Conservation (phyloP, 2,888 invertebrate genomes). For the Archips xylosteana region DNA sequence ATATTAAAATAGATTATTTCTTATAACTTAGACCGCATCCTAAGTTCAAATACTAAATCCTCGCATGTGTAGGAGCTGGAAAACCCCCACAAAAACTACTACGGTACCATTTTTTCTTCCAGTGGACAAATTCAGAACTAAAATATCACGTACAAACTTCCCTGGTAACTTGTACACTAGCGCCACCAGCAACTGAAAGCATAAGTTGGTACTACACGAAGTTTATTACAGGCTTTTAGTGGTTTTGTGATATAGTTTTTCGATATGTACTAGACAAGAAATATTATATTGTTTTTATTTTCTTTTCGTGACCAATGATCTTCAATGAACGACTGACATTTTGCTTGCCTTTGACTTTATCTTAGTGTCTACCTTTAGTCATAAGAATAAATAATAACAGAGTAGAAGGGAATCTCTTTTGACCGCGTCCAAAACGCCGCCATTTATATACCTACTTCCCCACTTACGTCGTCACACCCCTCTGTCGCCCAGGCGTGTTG, state of each 20-base stretch:
- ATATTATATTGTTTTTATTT: constrained; percentile 12
- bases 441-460: too few relatives aligned
- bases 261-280: constrained; percentile 1
- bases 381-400: too few relatives aligned
- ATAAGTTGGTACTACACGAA: neutral
- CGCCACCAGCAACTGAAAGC: constrained; percentile 2
- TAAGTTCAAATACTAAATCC: constrained; percentile 21
- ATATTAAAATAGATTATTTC: neutral
- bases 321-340: neutral
- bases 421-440: too few relatives aligned
- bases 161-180: constrained; percentile 13
- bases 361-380: neutral
- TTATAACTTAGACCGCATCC: constrained; percentile 12
- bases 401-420: too few relatives aligned
- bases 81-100: constrained; percentile 10
- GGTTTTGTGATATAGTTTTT: constrained; percentile 22
- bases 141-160: neutral
- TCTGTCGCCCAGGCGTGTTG: too few relatives aligned
- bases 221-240: constrained; percentile 26
- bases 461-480: too few relatives aligned
- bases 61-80: constrained; percentile 39
- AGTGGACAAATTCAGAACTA: constrained; percentile 25
- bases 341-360: neutral
- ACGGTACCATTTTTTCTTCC: neutral
- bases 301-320: neutral